Conservation (phyloP, 2,888 invertebrate species). For the Drosophila mimetica region DNA sequence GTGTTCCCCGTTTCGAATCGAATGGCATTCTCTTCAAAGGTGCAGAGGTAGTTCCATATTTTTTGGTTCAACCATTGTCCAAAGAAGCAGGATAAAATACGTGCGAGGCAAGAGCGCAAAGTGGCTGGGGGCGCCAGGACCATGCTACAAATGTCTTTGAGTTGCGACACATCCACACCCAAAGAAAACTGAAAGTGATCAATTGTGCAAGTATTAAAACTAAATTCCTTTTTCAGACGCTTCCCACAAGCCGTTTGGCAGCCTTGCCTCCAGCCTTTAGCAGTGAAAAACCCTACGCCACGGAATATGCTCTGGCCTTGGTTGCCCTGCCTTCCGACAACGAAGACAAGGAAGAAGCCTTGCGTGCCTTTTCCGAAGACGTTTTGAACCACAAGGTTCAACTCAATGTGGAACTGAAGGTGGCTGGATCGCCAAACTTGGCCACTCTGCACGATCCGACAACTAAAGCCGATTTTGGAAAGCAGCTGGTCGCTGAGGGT, state of each 20-base stretch:
- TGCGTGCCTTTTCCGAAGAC: conserved; percentile 87
- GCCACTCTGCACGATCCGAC: conserved; percentile 84
- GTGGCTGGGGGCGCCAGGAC: conserved; percentile 71
- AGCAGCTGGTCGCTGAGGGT: conserved; percentile 94
- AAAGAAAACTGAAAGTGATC: background rate
- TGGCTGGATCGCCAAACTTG: conserved; percentile 75
- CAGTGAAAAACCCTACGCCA: conserved; percentile 91
- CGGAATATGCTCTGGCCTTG: conserved; percentile 94
- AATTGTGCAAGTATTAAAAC: background rate
- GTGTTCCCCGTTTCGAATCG: conserved; percentile 28
- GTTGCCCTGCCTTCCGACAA: conserved; percentile 94
- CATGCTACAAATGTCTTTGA: conserved; percentile 46
- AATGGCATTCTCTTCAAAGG: conserved; percentile 19
- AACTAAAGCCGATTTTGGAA: conserved; percentile 86
- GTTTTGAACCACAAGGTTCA: conserved; percentile 90
- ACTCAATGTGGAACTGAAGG: conserved; percentile 92
- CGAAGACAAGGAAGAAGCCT: conserved; percentile 91
- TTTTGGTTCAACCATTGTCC: conserved; percentile 63
- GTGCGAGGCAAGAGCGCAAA: conserved; percentile 37
- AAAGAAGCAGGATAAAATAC: conserved; percentile 29
- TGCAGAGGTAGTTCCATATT: conserved; percentile 68
- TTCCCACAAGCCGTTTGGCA: conserved; percentile 91
- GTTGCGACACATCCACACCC: conserved; percentile 58
- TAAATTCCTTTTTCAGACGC: conserved; percentile 83
- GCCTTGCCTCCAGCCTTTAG: conserved; percentile 91